Evolutionary conservation across 2,113 vertebrate genomes (phyloP), one percentile per base, ranked within the genome.

Genomic region (Tachysurus fulvidraco): DNA sequence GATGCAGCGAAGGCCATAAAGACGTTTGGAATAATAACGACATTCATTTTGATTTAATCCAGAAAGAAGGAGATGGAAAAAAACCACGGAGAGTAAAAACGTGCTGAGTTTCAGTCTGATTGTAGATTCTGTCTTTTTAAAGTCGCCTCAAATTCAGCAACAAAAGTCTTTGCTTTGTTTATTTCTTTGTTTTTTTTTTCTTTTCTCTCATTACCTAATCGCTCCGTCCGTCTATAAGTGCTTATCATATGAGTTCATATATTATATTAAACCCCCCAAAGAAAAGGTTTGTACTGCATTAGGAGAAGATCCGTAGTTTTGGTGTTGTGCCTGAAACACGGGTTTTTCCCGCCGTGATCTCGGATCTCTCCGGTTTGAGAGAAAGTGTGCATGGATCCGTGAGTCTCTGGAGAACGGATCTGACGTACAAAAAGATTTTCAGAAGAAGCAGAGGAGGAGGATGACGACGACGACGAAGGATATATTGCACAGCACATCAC

Each of bases 231-330:
- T 92, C 89, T 90, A 90, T 95, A 96, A 96, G 95, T 95, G 95
- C 95, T 95, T 92, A 25, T 81, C 28, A 60, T 19, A 25, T 44
- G 19, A 46, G 25, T 7, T 60, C 54, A 23, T 41, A 77, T 7
- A 30, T 28, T 17, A 54, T 94, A 93, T 94, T 94, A 93, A 94
- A 94, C 91, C 89, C 93, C 92, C 91, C 59, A 90, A 90, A 90
- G 36, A 36, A 81, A 91, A 92, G 88, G 87, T 69, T 92, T 93
- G 92, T 94, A 96, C 95, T 95, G 95, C 95, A 95, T 95, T 93
- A 93, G 92, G 92, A 94, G 93, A 90, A 94, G 93, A 92, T 88
- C 92, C 89, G 93, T 91, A 91, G 94, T 95, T 95, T 96, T 95
- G 94, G 94, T 95, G 92, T 94, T 94, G 93, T 94, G 94, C 94